A percentile compares a stretch with the other conserved stretches of the same genome.
Conservation (phyloP, 2,797 vertebrate genomes). For the Gambelia wislizenii region DNA sequence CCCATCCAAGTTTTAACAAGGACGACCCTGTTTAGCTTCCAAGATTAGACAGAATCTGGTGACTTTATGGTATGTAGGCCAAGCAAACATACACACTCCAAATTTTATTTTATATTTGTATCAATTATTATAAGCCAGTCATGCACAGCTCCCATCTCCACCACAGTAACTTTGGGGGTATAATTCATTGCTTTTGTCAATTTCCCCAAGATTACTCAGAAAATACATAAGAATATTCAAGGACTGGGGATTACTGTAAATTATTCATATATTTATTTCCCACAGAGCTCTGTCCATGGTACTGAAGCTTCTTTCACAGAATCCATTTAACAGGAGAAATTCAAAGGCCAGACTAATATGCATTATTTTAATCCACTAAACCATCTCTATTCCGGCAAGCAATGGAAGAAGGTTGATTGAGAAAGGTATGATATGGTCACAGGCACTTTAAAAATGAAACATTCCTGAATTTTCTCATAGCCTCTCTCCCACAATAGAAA, state of each 20-base stretch:
- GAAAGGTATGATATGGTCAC: background rate
- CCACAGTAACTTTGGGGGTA: background rate
- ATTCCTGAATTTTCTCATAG: background rate
- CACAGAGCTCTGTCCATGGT: slow-evolving; percentile 13
- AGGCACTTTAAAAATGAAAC: background rate
- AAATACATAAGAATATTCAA: background rate
- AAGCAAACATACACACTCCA: background rate
- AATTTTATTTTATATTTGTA: background rate
- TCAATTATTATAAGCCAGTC: background rate
- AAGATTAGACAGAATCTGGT: no score
- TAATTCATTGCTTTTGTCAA: background rate
- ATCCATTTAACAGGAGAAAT: no score
- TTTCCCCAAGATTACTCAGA: background rate
- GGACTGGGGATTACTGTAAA: background rate
- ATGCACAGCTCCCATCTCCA: background rate
- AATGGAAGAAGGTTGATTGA: background rate
- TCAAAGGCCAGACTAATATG: slow-evolving; percentile 44
- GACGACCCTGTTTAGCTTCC: no score
- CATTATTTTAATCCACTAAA: slow-evolving; percentile 8
- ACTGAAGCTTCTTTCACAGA: background rate
- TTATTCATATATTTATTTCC: background rate
- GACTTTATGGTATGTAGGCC: no score
- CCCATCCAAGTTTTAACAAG: no score
- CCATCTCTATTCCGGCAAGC: background rate
- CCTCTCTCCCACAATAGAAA: background rate